Percentiles rank a stretch among this genome's conserved stretches.
Evolutionary conservation across 1,140 invertebrate genomes (phyloP).

Genomic region (Drosophila saltans): DNA sequence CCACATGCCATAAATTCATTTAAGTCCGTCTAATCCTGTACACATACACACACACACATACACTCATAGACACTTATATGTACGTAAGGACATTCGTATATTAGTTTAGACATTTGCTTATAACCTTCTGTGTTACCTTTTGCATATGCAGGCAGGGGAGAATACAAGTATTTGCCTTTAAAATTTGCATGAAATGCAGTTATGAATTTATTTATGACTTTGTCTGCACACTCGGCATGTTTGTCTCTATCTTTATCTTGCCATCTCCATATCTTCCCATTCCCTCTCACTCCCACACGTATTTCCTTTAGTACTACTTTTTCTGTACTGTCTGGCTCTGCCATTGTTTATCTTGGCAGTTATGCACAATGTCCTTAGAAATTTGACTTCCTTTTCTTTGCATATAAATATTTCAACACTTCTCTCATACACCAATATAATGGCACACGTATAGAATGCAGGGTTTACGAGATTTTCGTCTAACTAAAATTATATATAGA

Average conservation of each 20-base stretch:
- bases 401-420: slow-evolving; percentile 39
- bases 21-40: slow-evolving; percentile 59
- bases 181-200: slow-evolving; percentile 64
- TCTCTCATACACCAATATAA: not conserved
- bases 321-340: slow-evolving; percentile 8
- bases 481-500: slow-evolving; percentile 19
- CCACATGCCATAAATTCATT: slow-evolving; percentile 70
- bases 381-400: slow-evolving; percentile 16
- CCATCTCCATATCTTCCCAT: not conserved
- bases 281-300: not conserved
- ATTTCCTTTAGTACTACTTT: too few relatives aligned
- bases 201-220: slow-evolving; percentile 75
- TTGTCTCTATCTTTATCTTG: slow-evolving; percentile 24
- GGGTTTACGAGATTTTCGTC: too few relatives aligned
- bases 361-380: slow-evolving; percentile 54
- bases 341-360: slow-evolving; percentile 9
- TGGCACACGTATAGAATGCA: too few relatives aligned
- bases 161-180: slow-evolving; percentile 33
- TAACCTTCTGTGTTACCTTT: slow-evolving; percentile 21
- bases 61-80: slow-evolving; percentile 28
- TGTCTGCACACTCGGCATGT: slow-evolving; percentile 32
- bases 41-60: slow-evolving; percentile 12
- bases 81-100: slow-evolving; percentile 41
- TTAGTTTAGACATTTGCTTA: slow-evolving; percentile 45
- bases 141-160: slow-evolving; percentile 12